Evolutionary conservation across 2,888 invertebrate species (phyloP).

Genomic region (Mycalesis mineus): DNA sequence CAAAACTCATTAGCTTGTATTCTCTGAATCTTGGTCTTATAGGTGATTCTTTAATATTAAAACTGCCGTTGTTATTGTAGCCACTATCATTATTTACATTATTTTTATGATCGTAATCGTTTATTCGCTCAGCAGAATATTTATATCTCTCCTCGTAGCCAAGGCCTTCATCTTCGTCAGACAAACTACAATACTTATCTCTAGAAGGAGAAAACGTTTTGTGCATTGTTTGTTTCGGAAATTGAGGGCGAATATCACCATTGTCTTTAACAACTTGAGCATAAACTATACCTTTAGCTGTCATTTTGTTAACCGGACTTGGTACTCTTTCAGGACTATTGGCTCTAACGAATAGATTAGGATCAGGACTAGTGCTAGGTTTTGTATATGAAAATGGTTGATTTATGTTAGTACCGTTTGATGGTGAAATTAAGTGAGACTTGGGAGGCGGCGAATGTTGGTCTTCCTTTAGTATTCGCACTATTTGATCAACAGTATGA

Average conservation of each 20-base stretch:
- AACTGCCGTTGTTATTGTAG: constrained; percentile 59
- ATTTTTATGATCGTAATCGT: constrained; percentile 59
- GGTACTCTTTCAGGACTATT: constrained; percentile 70
- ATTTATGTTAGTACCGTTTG: constrained; percentile 83
- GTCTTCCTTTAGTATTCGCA: constrained; percentile 85
- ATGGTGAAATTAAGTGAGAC: constrained; percentile 79
- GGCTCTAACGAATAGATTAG: constrained; percentile 61
- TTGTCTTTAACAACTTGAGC: constrained; percentile 83
- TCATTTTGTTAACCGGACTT: constrained; percentile 68
- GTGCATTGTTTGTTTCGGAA: constrained; percentile 71
- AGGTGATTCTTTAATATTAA: constrained; percentile 76
- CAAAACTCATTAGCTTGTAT: constrained; percentile 74
- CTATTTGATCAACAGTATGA: constrained; percentile 86
- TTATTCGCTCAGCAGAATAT: constrained; percentile 49
- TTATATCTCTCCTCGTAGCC: constrained; percentile 82
- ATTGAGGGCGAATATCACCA: constrained; percentile 46
- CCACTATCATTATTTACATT: constrained; percentile 65
- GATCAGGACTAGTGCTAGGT: constrained; percentile 76
- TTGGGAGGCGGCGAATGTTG: constrained; percentile 82
- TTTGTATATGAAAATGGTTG: constrained; percentile 90
- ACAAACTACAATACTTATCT: constrained; percentile 76
- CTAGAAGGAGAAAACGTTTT: constrained; percentile 68
- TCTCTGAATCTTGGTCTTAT: constrained; percentile 81
- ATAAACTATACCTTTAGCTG: constrained; percentile 83
- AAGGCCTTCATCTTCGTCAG: constrained; percentile 89